Evolutionary conservation across 2,797 vertebrate species (phyloP), one percentile per base, ranked within the genome.

Genomic region (Takifugu ocellatus): DNA sequence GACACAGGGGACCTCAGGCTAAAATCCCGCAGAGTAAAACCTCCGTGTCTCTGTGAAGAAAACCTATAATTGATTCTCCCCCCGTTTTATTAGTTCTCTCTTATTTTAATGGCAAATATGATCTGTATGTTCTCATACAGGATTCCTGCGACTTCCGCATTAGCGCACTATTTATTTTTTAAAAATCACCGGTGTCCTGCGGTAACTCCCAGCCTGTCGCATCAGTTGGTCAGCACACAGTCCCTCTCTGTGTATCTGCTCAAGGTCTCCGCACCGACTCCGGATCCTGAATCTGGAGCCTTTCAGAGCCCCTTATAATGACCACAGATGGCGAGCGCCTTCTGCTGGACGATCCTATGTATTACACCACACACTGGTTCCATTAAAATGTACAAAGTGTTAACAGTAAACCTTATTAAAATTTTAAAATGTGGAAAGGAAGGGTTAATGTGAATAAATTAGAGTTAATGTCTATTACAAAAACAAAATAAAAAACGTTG

Each of bases 61-160:
- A 51, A 61, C 5, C 25, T 25, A 43, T 60, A 5, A 8, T 10
- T 48, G 46, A 48, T 25, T 24, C 21, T 51, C 50, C 29, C 31
- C 2, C 11, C 1, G 16, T 12, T 33, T 47, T 59, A 26, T 26
- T 33, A 5, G 16, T 44, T 58, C 56, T 39, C 2, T 11, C 15
- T 56, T 54, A 1, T 46, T 53, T 43, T 36, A 5, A n/a, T 70
- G 53, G 83, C 75, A 85, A 83, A 82, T 77, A 47, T 48, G 61
- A 25, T 11, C 52, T 7, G 29, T 42, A 56, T 14, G 11, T 29
- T 27, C n/a, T 56, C 14, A 17, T 6, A 0, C 31, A 24, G 26
- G 17, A 39, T 51, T 48, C 53, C 2, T 2, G 21, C 59, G 55
- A 36, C 44, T 15, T 12, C 50, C 49, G 25, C 29, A 63, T 47